phyloP scores from a whole-genome alignment of 2,888 invertebrate species.

The Orthonevra nobilis region DNA sequence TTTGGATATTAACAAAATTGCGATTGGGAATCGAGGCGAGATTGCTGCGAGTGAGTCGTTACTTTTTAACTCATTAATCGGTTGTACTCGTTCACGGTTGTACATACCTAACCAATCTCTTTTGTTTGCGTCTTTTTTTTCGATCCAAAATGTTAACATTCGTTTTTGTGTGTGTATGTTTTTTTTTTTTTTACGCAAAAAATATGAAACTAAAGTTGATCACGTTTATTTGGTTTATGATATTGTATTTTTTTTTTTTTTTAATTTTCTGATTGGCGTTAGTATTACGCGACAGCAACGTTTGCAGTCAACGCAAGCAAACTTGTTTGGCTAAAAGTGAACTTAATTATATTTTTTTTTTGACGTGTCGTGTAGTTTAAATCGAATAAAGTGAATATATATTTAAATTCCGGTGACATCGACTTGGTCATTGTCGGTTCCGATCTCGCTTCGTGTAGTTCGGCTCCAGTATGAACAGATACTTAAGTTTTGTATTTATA shows the following conservation, averaged over 20 bases:
- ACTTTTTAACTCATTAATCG: too few species aligned
- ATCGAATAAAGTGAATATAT: slow-evolving; percentile 36
- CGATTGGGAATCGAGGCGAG: too few species aligned
- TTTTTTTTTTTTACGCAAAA: too few species aligned
- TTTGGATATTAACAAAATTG: too few species aligned
- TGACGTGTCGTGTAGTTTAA: slow-evolving; percentile 15
- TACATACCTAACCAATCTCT: slow-evolving; percentile 29
- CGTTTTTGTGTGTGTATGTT: too few species aligned
- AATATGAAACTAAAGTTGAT: background rate
- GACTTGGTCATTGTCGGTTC: slow-evolving; percentile 47
- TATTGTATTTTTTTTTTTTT: background rate
- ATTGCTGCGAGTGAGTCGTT: too few species aligned
- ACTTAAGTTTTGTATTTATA: slow-evolving; percentile 23
- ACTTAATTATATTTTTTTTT: slow-evolving; percentile 25
- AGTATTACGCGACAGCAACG: too few species aligned
- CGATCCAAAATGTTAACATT: too few species aligned
- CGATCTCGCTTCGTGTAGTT: slow-evolving; percentile 48
- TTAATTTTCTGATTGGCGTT: slow-evolving; percentile 1
- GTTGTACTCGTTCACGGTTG: too few species aligned
- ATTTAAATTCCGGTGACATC: slow-evolving; percentile 46
- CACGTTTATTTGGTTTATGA: background rate
- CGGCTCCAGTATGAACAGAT: slow-evolving; percentile 49
- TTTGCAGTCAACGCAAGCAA: slow-evolving; percentile 28
- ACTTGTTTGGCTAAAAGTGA: slow-evolving; percentile 55
- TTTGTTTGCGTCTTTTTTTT: too few species aligned